These are phyloP conservation scores for Ferdinandea cuprea DNA, from an alignment of 2,888 invertebrate species.

Conservation along the genomic window DNA sequence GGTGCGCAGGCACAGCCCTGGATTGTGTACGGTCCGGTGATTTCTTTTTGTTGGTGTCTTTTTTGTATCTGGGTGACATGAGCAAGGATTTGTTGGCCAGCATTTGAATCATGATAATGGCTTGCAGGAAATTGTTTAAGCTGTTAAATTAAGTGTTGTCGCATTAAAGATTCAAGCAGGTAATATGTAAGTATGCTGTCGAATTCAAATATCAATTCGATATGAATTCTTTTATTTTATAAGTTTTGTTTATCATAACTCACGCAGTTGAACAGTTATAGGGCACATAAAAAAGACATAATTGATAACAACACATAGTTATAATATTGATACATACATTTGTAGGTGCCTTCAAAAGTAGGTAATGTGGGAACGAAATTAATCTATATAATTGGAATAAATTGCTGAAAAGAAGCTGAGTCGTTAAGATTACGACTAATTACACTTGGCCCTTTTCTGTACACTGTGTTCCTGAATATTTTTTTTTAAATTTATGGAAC, in stretches of 20 bases:
- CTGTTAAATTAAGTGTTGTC: conserved; percentile 73
- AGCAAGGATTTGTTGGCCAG: conserved; percentile 74
- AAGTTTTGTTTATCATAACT: background rate
- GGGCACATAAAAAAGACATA: conserved; percentile 1
- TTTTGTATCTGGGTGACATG: conserved; percentile 73
- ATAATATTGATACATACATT: background rate
- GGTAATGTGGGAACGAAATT: too few species aligned
- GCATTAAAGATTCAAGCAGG: conserved; percentile 55
- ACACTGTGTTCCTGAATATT: too few species aligned
- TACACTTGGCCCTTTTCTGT: too few species aligned
- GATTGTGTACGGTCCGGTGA: conserved; percentile 66
- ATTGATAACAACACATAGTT: background rate
- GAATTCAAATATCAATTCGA: conserved; percentile 33
- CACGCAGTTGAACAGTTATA: background rate
- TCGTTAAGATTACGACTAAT: too few species aligned
- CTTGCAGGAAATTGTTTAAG: conserved; percentile 59
- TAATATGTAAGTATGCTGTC: conserved; percentile 36
- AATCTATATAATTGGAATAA: too few species aligned
- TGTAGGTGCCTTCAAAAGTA: too few species aligned
- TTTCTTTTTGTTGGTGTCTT: conserved; percentile 67
- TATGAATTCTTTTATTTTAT: conserved; percentile 40
- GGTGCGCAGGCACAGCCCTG: conserved; percentile 69
- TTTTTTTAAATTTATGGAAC: too few species aligned
- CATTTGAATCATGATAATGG: conserved; percentile 71
- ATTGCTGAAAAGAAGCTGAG: too few species aligned